phyloP scores from a whole-genome alignment of 2,797 vertebrate genomes.

The Argya squamiceps region DNA sequence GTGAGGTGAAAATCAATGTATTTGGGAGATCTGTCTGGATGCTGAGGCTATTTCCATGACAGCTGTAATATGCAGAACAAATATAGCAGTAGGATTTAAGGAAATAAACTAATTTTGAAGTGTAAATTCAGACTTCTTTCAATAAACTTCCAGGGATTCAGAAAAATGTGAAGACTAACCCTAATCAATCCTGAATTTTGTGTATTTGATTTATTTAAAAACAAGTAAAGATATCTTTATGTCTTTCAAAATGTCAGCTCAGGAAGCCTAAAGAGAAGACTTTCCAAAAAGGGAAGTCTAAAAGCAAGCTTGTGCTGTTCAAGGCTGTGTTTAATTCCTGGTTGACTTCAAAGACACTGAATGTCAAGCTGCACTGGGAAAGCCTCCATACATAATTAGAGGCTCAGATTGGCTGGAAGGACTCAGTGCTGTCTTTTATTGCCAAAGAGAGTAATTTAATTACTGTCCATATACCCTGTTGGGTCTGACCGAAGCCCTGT shows the following conservation, averaged over 20 bases:
- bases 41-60: background rate
- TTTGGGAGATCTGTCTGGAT: background rate
- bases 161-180: background rate
- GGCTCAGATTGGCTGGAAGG: background rate
- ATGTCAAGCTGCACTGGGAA: background rate
- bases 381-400: background rate
- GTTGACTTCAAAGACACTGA: background rate
- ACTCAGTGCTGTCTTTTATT: background rate
- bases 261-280: background rate
- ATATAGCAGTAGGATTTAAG: background rate
- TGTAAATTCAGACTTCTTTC: background rate
- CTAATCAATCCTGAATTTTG: background rate
- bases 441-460: slow-evolving; percentile 31
- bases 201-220: background rate
- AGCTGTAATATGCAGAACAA: background rate
- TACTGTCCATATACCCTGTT: background rate
- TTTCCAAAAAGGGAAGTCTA: background rate
- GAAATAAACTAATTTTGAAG: background rate
- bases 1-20: background rate
- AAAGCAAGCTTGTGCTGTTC: background rate
- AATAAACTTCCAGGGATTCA: background rate
- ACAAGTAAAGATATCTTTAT: background rate
- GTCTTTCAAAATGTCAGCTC: background rate
- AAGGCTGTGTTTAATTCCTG: background rate
- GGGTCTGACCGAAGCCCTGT: background rate